A percentile compares a stretch with the other conserved stretches of the same genome.
phyloP scores from a whole-genome alignment of 2,888 invertebrate species.

The Machimus atricapillus region DNA sequence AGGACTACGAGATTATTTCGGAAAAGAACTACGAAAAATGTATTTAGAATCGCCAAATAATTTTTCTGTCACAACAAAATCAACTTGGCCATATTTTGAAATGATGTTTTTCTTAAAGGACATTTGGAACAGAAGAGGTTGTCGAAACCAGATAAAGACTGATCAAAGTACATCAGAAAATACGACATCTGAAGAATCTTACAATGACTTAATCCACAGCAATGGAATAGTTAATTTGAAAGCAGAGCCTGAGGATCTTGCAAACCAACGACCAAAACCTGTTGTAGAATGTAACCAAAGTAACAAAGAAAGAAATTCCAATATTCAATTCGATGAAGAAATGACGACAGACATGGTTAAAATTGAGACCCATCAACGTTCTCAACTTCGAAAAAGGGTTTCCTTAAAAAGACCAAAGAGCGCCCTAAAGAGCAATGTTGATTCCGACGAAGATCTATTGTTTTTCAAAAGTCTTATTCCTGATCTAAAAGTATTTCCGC shows the following conservation, averaged over 20 bases:
- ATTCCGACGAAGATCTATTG: neutral
- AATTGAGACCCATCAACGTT: neutral
- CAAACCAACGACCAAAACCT: neutral
- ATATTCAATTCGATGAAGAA: neutral
- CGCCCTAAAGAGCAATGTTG: neutral
- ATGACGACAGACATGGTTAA: neutral
- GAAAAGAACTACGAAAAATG: neutral
- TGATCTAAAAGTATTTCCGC: neutral
- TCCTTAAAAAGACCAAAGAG: neutral
- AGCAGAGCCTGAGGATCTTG: neutral
- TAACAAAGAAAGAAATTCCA: neutral
- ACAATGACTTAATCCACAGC: neutral
- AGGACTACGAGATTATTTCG: neutral
- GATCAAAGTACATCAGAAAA: neutral
- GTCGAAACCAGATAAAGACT: neutral
- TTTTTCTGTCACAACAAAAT: neutral
- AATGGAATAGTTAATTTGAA: neutral
- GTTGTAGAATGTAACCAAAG: neutral
- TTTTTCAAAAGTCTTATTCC: neutral
- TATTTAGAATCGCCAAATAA: neutral
- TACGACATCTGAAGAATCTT: neutral
- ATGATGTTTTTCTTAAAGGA: neutral
- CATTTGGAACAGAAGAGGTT: neutral
- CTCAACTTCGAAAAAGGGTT: neutral
- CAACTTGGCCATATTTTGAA: neutral